Evolutionary conservation across 2,888 invertebrate genomes (phyloP), one percentile per base, ranked within the genome.

Genomic region (Drosophila helvetica): DNA sequence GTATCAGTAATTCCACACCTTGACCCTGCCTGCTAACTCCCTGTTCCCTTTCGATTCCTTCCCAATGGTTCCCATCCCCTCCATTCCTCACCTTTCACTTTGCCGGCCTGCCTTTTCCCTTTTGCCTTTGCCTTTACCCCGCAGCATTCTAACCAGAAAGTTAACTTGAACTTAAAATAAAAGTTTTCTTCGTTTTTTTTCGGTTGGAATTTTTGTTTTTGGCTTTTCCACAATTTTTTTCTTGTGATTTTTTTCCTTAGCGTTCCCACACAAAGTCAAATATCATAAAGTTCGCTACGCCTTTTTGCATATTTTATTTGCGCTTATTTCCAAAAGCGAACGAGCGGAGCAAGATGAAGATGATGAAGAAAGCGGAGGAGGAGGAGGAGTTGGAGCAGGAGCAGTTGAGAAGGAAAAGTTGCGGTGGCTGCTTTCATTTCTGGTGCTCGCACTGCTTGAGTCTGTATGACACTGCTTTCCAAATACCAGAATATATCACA

Each of bases 231-330:
- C 57, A 18, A 18, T 38, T 48, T 50, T 51, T 71, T 72, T 65
- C 46, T 50, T n/a, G 22, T n/a, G 9, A n/a, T 74, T 75, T 63
- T 46, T 71, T 50, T 70, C 68, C 71, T 73, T 70, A 46, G 70
- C 78, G 66, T 80, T 71, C 79, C 30, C 9, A 7, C 86, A 82
- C 74, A 88, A 85, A 89, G 88, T 85, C 89, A 85, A 85, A 85
- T 78, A 85, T 89, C 88, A 85, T 89, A 85, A 85, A 85, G 89
- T 89, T 88, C 76, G 86, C 88, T 82, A 88, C 83, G 89, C 84
- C 88, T 89, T 89, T 89, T 89, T 89, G 84, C 86, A 89, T 89
- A 89, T 89, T 88, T 84, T 84, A 88, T 84, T 84, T 88, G 83
- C 60, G 88, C 89, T 89, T 82, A 85, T 81, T 83, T 83, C 70